These are phyloP conservation scores for Cavia porcellus DNA, from an alignment of 2,113 vertebrate species.

Conservation along the genomic window DNA sequence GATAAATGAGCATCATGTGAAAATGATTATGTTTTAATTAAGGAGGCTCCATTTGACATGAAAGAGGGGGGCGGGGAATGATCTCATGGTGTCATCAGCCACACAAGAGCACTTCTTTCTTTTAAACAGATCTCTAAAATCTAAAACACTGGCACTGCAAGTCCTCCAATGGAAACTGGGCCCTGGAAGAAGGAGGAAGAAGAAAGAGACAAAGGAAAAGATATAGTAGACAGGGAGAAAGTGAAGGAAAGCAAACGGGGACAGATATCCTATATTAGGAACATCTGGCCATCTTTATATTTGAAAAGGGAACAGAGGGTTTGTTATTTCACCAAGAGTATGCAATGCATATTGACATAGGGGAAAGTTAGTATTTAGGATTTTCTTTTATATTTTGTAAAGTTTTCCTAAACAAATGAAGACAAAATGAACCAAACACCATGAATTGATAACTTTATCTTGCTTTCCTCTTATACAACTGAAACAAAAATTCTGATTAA, in stretches of 20 bases:
- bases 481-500: constrained; percentile 50
- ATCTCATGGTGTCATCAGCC: not conserved
- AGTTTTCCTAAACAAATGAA: constrained; percentile 1
- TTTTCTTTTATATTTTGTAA: not conserved
- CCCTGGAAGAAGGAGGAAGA: not conserved
- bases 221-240: no score
- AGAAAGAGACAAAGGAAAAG: rapidly evolving
- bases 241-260: not conserved
- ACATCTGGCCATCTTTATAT: not conserved
- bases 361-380: not conserved
- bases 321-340: not conserved
- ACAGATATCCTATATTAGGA: not conserved
- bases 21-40: constrained; percentile 53
- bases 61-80: not conserved
- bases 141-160: not conserved
- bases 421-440: not conserved
- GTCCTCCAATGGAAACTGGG: not conserved
- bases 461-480: not conserved
- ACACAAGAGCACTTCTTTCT: constrained; percentile 61
- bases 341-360: not conserved
- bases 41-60: not conserved
- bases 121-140: constrained; percentile 29
- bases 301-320: not conserved
- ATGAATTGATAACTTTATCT: not conserved
- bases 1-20: constrained; percentile 34